Evolutionary conservation across 1,140 invertebrate genomes (phyloP).

Genomic region (Chymomyza costata): DNA sequence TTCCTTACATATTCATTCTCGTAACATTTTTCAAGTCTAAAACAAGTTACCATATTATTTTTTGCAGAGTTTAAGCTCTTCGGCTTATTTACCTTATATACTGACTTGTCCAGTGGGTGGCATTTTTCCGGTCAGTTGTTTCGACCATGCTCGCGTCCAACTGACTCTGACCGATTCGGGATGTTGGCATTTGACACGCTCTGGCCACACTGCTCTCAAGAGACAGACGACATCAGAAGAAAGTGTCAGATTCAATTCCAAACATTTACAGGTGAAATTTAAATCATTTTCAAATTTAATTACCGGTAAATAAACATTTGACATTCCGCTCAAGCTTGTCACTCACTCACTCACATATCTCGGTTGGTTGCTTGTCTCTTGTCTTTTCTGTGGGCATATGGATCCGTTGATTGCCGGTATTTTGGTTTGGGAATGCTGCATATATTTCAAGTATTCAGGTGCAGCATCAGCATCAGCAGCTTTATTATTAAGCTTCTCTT

Average conservation of each 20-base stretch:
- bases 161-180: too few relatives aligned
- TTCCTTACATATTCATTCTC: too few relatives aligned
- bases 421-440: constrained; percentile 23
- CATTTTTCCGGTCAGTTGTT: too few relatives aligned
- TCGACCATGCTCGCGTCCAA: too few relatives aligned
- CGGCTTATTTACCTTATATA: too few relatives aligned
- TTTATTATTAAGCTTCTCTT: too few relatives aligned
- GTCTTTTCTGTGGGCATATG: constrained; percentile 18
- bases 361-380: constrained; percentile 42
- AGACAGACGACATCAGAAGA: constrained; percentile 35
- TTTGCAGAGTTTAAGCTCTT: too few relatives aligned
- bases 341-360: constrained; percentile 2
- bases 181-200: constrained; percentile 14
- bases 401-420: neutral
- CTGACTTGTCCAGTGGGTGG: too few relatives aligned
- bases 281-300: constrained; percentile 71
- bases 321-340: constrained; percentile 48
- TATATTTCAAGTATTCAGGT: constrained; percentile 25
- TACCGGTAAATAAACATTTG: constrained; percentile 68
- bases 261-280: constrained; percentile 62
- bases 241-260: constrained; percentile 62
- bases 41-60: too few relatives aligned
- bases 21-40: too few relatives aligned
- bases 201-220: too few relatives aligned
- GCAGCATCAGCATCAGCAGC: constrained; percentile 11